A percentile compares a stretch with the other conserved stretches of the same genome.
These are phyloP conservation scores for Halotydeus destructor DNA, from an alignment of 1,140 invertebrate species.

Conservation along the genomic window DNA sequence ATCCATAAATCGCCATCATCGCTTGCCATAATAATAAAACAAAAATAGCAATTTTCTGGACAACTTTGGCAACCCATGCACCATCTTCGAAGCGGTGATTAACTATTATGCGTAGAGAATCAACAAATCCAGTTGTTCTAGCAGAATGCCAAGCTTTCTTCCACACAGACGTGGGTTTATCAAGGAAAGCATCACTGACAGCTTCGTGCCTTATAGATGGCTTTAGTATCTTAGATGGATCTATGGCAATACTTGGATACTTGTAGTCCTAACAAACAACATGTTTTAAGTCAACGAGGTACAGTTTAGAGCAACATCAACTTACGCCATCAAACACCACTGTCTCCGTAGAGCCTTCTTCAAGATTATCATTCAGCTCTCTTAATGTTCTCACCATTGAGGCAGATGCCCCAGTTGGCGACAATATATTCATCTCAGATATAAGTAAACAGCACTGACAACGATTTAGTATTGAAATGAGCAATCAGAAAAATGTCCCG, in stretches of 20 bases:
- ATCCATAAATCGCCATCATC: slow-evolving; percentile 7
- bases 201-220: slow-evolving; percentile 4
- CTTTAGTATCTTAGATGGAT: slow-evolving; percentile 4
- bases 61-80: background rate
- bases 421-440: too few relatives aligned
- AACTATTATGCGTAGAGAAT: background rate
- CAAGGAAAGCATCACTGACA: slow-evolving; percentile 5
- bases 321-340: background rate
- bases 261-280: slow-evolving; percentile 5
- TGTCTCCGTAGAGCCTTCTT: background rate
- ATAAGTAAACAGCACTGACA: too few relatives aligned
- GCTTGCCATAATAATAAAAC: slow-evolving; percentile 3
- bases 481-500: too few relatives aligned
- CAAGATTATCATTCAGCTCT: background rate
- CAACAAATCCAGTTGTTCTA: slow-evolving; percentile 1
- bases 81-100: background rate
- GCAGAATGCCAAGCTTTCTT: background rate
- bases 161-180: slow-evolving; percentile 1
- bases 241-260: slow-evolving; percentile 7
- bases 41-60: slow-evolving; percentile 1
- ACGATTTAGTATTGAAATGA: too few relatives aligned
- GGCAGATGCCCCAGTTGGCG: too few relatives aligned
- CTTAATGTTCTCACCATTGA: background rate
- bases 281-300: background rate
- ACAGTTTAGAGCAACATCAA: background rate